Conservation (phyloP, 2,888 invertebrate genomes). For the Synanthedon formicaeformis region DNA sequence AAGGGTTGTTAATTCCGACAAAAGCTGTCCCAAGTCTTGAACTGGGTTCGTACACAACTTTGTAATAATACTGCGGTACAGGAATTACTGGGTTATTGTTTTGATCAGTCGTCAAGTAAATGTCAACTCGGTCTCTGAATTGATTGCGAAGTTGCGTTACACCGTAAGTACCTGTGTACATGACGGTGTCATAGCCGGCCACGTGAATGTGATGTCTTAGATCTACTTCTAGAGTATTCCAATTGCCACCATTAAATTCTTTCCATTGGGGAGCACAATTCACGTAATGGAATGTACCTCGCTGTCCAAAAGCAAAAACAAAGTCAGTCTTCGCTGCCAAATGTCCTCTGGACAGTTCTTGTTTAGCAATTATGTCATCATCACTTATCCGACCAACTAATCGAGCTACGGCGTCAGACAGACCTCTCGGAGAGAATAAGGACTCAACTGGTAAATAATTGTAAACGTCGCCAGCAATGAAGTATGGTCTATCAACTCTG, state of each 20-base stretch:
- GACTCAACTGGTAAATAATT: constrained; percentile 30
- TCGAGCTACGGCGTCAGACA: constrained; percentile 30
- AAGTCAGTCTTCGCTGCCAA: constrained; percentile 75
- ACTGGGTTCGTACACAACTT: constrained; percentile 67
- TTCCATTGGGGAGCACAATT: constrained; percentile 80
- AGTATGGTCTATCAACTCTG: constrained; percentile 42
- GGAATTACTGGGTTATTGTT: constrained; percentile 55
- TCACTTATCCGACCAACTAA: constrained; percentile 31
- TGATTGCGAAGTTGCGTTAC: constrained; percentile 63
- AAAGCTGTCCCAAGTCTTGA: constrained; percentile 65
- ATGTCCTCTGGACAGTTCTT: constrained; percentile 72
- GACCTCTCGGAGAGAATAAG: constrained; percentile 40
- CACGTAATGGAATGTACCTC: constrained; percentile 74
- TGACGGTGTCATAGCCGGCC: constrained; percentile 35
- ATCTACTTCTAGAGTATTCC: constrained; percentile 66
- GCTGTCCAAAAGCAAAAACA: constrained; percentile 69
- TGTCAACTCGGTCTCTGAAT: constrained; percentile 31
- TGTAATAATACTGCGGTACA: constrained; percentile 57
- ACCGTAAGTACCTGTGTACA: constrained; percentile 74
- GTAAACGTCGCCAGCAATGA: constrained; percentile 34
- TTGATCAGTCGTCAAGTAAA: constrained; percentile 43
- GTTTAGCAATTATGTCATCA: constrained; percentile 45
- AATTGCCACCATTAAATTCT: constrained; percentile 71
- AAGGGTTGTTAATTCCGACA: constrained; percentile 75
- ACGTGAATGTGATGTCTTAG: constrained; percentile 43